Conservation (phyloP, 2,888 invertebrate genomes). For the Seira ritae region DNA sequence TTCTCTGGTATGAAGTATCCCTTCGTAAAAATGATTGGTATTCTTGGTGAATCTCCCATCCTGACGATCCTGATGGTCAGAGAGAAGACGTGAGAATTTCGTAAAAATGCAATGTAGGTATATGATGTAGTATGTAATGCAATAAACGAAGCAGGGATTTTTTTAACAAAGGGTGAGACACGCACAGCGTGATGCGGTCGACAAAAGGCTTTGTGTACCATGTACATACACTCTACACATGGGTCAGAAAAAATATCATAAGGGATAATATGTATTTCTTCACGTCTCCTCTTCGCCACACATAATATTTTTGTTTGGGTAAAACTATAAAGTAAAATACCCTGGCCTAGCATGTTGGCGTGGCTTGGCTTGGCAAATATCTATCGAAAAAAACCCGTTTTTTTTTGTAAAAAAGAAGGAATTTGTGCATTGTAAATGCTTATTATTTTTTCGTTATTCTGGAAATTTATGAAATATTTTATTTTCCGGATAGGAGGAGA, state of each 20-base stretch:
- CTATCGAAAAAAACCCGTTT: too few species aligned
- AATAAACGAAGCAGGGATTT: constrained; percentile 28
- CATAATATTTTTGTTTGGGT: too few species aligned
- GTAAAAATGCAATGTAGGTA: too few species aligned
- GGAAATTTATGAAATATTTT: constrained; percentile 48
- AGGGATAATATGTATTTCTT: too few species aligned
- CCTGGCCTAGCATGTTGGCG: too few species aligned
- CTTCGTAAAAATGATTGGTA: constrained; percentile 27
- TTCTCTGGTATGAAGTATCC: neutral
- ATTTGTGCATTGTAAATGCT: too few species aligned
- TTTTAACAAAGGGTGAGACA: constrained; percentile 41
- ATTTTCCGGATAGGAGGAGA: constrained; percentile 45
- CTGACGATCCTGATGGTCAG: constrained; percentile 23
- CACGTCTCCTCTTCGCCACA: too few species aligned
- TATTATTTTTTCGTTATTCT: constrained; percentile 8
- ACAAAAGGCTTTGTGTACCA: constrained; percentile 9
- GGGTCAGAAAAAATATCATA: too few species aligned
- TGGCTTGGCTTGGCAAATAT: too few species aligned
- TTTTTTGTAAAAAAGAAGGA: too few species aligned
- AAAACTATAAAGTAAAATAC: too few species aligned
- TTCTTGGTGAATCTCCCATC: constrained; percentile 28
- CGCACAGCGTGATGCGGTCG: constrained; percentile 47
- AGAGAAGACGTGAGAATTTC: constrained; percentile 54
- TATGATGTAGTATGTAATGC: too few species aligned
- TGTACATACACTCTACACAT: neutral